Base-by-base conservation (phyloP, 2,797 vertebrate species). In the Oryzias dopingdopingensis region DNA sequence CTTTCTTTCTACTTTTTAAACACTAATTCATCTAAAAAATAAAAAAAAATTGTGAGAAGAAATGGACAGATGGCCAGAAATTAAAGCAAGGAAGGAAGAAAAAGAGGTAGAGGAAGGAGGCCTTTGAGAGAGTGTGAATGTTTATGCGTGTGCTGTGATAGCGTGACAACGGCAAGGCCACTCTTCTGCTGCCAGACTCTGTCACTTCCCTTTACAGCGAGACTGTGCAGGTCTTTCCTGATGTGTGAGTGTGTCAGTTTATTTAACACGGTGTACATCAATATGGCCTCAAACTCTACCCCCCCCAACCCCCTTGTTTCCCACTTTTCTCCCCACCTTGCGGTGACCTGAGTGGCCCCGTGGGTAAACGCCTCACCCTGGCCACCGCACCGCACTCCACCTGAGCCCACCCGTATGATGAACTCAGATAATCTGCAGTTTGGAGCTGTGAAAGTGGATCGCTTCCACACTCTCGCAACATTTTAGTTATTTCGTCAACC, bases 171-270 rank as follows among this genome's bases (percentile, higher is more conserved):
- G 50, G 60, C 72, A 71, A 72, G 71, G 69, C 78, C 73, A 75
- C 78, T 86, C 84, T 76, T 58, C 71, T 67, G 68, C 83, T 81
- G 87, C 87, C 83, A 86, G 74, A 86, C 65, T 85, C 85, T 90
- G 89, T 90, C 90, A 86, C 88, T 84, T 89, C 81, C 77, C 58
- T 91, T 90, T 88, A 86, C 79, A 63, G 76, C 74, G 89, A 92
- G 76, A 83, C 74, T 87, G 70, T 70, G 75, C 90, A 91, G 89
- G 87, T 82, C 82, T 82, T 79, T 72, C 76, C 76, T 72, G 57
- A 71, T 67, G 60, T 50, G 56, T 20, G 67, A 76, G 52, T 59
- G 59, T 50, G 26, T 67, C 44, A 67, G 59, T 65, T 62, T 79
- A 20, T 49, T 44, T 37, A 55, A 49, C 29, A 23, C 52, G 14